Percentiles rank a stretch among this genome's conserved stretches.
Conservation (phyloP, 2,888 invertebrate genomes). For the Gandaritis pyraliata region DNA sequence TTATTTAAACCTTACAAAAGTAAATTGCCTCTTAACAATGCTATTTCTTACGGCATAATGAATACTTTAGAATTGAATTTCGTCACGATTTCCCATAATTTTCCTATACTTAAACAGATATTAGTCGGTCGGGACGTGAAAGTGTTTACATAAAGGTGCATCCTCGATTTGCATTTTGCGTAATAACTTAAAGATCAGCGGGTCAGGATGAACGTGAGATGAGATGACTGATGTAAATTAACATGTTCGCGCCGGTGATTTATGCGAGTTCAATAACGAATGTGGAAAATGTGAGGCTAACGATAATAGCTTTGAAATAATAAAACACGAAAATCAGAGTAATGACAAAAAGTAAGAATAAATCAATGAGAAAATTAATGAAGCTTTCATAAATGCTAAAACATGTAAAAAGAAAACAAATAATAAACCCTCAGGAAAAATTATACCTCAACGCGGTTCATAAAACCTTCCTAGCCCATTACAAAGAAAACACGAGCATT, state of each 20-base stretch:
- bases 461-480: conserved; percentile 20
- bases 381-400: no score
- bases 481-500: conserved; percentile 38
- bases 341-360: no score
- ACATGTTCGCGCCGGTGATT: conserved; percentile 43
- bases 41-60: conserved; percentile 25
- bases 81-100: conserved; percentile 48
- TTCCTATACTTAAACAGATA: conserved; percentile 49
- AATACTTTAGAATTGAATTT: conserved; percentile 35
- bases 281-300: conserved; percentile 14
- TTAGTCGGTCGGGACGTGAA: conserved; percentile 62
- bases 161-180: conserved; percentile 74
- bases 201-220: conserved; percentile 57
- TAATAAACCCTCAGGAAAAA: conserved; percentile 6
- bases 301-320: background rate
- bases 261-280: conserved; percentile 33
- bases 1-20: conserved; percentile 20
- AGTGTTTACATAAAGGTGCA: conserved; percentile 77
- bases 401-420: background rate
- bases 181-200: conserved; percentile 71
- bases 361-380: no score
- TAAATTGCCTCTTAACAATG: conserved; percentile 28
- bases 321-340: background rate
- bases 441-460: conserved; percentile 12
- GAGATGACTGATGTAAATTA: conserved; percentile 55